phyloP scores from a whole-genome alignment of 2,113 vertebrate genomes.

The Pycnonotus jocosus region DNA sequence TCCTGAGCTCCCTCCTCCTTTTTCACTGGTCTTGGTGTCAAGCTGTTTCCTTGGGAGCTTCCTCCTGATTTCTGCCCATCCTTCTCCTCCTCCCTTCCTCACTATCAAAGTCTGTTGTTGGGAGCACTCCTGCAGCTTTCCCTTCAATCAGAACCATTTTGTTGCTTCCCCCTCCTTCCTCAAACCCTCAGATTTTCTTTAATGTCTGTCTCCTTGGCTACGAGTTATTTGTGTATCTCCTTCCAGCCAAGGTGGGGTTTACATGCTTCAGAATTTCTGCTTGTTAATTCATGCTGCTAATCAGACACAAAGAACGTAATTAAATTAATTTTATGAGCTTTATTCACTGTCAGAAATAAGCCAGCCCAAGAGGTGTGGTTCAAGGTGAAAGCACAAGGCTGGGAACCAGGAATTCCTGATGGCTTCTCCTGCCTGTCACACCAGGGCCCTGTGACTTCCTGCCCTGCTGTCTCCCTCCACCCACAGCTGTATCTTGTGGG shows the following conservation, averaged over 20 bases:
- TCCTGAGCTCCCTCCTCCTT: not conserved
- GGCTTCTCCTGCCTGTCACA: not conserved
- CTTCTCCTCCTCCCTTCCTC: not conserved
- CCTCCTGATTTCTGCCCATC: not conserved
- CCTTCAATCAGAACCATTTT: not conserved
- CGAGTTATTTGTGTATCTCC: conserved; percentile 42
- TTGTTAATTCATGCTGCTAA: conserved; percentile 72
- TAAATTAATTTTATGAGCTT: conserved; percentile 62
- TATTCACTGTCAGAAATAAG: conserved; percentile 49
- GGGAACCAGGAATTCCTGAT: not conserved
- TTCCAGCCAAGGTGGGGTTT: conserved; percentile 70
- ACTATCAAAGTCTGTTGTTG: rapidly evolving
- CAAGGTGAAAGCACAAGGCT: not conserved
- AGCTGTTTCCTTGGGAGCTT: not conserved
- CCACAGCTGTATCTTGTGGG: rapidly evolving
- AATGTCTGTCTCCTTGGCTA: conserved; percentile 25
- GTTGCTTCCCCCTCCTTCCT: not conserved
- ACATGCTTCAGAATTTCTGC: conserved; percentile 45
- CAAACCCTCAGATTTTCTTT: not conserved
- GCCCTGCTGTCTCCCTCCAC: not conserved
- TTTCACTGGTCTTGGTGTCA: not conserved
- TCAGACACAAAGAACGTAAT: conserved; percentile 62
- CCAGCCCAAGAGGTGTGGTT: conserved; percentile 13
- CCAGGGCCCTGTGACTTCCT: not conserved
- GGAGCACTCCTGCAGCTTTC: not conserved